phyloP scores from a whole-genome alignment of 2,888 invertebrate genomes.

The Parasteatoda lunata region DNA sequence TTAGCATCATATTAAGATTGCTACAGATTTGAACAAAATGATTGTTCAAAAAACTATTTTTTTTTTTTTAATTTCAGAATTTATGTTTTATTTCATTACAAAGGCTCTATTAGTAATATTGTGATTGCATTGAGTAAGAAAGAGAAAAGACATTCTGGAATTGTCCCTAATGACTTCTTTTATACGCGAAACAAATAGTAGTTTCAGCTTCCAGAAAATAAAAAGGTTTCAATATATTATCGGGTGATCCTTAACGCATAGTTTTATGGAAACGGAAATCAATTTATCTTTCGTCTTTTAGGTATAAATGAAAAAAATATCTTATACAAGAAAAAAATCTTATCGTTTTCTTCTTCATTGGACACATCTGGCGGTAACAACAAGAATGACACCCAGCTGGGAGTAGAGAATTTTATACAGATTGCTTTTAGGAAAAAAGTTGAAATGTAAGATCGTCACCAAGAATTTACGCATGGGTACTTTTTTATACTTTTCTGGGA shows the following conservation, averaged over 20 bases:
- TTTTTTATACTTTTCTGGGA: too few relatives aligned
- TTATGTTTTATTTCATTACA: too few relatives aligned
- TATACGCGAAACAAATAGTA: too few relatives aligned
- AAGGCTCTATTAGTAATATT: too few relatives aligned
- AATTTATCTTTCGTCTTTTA: constrained; percentile 33
- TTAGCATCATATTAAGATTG: too few relatives aligned
- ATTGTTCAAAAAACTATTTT: too few relatives aligned
- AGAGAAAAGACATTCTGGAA: too few relatives aligned
- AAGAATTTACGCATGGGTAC: neutral
- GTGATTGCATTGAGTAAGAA: too few relatives aligned
- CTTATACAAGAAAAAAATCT: constrained; percentile 4
- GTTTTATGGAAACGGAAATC: constrained; percentile 7
- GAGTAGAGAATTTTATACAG: constrained; percentile 6
- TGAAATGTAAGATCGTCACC: constrained; percentile 4
- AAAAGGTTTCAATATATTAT: constrained; percentile 22
- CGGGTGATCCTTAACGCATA: constrained; percentile 11
- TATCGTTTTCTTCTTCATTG: constrained; percentile 54
- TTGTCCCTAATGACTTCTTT: too few relatives aligned
- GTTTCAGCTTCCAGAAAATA: too few relatives aligned
- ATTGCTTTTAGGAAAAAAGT: neutral
- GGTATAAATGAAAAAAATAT: constrained; percentile 7
- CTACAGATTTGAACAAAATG: too few relatives aligned
- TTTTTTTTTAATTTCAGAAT: too few relatives aligned
- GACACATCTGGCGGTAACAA: constrained; percentile 35
- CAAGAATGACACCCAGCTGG: constrained; percentile 12